Evolutionary conservation across 2,113 vertebrate genomes (phyloP).

Genomic region (Galeopterus variegatus): DNA sequence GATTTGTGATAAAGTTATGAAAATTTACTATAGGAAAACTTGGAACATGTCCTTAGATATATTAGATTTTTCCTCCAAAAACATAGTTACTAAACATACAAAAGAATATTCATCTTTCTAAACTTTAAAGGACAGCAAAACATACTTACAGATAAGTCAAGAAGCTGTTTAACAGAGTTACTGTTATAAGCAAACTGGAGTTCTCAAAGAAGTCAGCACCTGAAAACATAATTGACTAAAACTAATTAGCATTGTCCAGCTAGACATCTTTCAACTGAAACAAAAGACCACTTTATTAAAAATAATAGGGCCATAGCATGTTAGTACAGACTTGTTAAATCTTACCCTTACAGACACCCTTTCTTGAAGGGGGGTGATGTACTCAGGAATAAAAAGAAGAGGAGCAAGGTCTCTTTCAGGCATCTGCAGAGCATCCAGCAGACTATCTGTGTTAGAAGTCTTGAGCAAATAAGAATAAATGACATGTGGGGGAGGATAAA

Average conservation of each 20-base stretch:
- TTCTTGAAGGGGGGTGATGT: not conserved
- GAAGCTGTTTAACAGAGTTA: not conserved
- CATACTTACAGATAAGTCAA: not conserved
- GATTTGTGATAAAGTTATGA: conserved; percentile 1
- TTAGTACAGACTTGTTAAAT: not conserved
- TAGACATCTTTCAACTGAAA: not conserved
- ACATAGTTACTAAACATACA: not conserved
- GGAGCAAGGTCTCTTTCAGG: not conserved
- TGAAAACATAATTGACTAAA: not conserved
- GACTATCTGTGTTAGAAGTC: not conserved
- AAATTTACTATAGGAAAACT: not conserved
- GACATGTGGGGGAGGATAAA: not conserved
- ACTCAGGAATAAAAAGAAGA: not conserved
- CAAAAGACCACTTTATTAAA: not conserved
- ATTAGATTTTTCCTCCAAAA: not conserved
- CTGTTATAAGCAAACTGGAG: not conserved
- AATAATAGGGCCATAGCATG: not conserved
- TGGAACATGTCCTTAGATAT: not conserved
- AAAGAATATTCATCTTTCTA: not conserved
- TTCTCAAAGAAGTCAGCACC: not conserved
- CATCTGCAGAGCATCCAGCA: not conserved
- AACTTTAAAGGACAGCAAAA: conserved; percentile 24
- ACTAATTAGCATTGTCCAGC: not conserved
- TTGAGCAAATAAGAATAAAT: not conserved
- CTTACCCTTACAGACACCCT: not conserved